Base-by-base conservation (phyloP, 30 jellyfish, hydroid and myxozoan species). In the Phacellophora camtschatica region DNA sequence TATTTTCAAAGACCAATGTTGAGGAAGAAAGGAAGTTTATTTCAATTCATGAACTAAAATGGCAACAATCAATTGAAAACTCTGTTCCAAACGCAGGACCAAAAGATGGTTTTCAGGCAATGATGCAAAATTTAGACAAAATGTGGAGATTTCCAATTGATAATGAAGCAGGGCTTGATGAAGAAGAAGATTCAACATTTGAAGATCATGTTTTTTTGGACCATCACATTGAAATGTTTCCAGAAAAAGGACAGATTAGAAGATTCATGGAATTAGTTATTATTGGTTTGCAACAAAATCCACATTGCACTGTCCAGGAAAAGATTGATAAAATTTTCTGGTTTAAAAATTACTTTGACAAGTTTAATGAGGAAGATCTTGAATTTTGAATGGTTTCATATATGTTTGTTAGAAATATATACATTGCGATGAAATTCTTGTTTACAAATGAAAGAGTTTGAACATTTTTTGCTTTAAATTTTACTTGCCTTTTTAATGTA, bases 221-320 rank as follows among this genome's bases (percentile, higher is more conserved):
- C 42, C 85, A 94, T 33, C 73, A 78, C 32, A 83, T 86, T 3
- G 99, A 82, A 5, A 67, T 89, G 77, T 94, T 94, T 69, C 97
- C 99, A 9, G 85, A 66, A 54, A 61, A 49, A 16, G 95, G 88
- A 18, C 88, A 84, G 12, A 73, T 94, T 23, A 85, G 85, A 46
- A 51, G 84, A 23, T 94, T 94, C 50, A 94, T 94, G 97, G 99
- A 94, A 30, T 43, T 94, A 36, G 97, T 94, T 23, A 70, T 88
- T 11, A 82, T 80, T n/a, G 99, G 99, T 0, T 76, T 94, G 43
- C 99, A 94, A 51, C 96, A 94, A 53, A 94, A 94, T 59, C 96
- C 99, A 22, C 50, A 73, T 57, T 69, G 88, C 37, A 43, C 97
- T 16, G 99, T 94, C 19, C 78, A 75, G 13, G 91, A 94, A 57